phyloP scores from a whole-genome alignment of 2,797 vertebrate species.

The Coilia nasus region DNA sequence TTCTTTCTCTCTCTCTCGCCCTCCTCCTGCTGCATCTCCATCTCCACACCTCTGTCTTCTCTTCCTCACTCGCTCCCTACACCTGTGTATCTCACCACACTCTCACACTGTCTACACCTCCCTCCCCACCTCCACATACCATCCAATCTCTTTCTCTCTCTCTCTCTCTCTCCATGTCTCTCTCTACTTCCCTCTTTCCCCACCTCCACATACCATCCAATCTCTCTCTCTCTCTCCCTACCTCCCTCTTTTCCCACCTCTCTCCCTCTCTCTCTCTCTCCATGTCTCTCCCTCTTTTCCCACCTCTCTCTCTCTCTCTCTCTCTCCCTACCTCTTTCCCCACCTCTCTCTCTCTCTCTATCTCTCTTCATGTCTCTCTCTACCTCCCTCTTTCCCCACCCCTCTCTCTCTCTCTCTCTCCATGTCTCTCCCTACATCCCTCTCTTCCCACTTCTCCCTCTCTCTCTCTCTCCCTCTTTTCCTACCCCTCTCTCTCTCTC shows the following conservation, averaged over 20 bases:
- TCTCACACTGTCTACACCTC: not conserved
- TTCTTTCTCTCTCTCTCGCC: constrained; percentile 28
- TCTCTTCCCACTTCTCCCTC: constrained; percentile 27
- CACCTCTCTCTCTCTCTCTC: constrained; percentile 41
- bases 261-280: constrained; percentile 16
- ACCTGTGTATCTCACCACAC: not conserved
- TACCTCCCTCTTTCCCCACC: constrained; percentile 1
- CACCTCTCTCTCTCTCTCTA: constrained; percentile 41
- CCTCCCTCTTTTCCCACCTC: constrained; percentile 31
- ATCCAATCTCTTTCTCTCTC: constrained; percentile 6
- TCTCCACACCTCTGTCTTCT: constrained; percentile 33
- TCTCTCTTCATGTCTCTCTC: not conserved
- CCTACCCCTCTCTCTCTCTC: constrained; percentile 8
- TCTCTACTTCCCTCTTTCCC: constrained; percentile 2
- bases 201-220: not conserved
- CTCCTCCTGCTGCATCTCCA: constrained; percentile 25
- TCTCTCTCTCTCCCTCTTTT: constrained; percentile 41
- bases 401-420: constrained; percentile 21
- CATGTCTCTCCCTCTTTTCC: too few species aligned
- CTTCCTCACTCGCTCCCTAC: constrained; percentile 23
- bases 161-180: not conserved
- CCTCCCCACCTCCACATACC: constrained; percentile 27
- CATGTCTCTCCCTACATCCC: not conserved
- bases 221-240: constrained; percentile 39
- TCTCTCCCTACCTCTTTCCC: not conserved